Base-by-base conservation (phyloP, 2,113 vertebrate species). In the Chionis minor region DNA sequence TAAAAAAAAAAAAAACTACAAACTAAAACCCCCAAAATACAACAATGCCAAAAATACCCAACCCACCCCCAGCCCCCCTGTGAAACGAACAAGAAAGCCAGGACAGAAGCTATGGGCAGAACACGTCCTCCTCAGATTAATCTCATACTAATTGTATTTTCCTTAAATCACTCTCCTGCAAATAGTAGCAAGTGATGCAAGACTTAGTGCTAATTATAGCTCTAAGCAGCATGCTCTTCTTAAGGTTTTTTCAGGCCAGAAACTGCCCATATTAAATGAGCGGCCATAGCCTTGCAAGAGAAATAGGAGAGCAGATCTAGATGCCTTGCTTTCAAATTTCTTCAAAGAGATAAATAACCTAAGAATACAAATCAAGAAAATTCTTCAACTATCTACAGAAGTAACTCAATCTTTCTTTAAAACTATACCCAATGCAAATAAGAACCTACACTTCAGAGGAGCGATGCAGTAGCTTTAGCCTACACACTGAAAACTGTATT, bases 61-160 rank as follows among this genome's bases (percentile, higher is more conserved):
- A 9, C 12, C 19, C 28, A 28, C 51, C 1, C 2, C 16, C 13
- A 77, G 15, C 6, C 8, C 24, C 54, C 51, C 13, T 13, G 20
- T 14, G 4, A 58, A 81, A 67, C 11, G 14, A 58, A 18, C 40
- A 77, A 78, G 33, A 52, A 86, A 56, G 40, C 23, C 16, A 86
- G 58, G 19, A 65, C 30, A 79, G 27, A 42, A 74, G 21, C 33
- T 38, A 55, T 1, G 4, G 14, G 18, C 69, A 88, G 63, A 94
- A 78, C 3, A 56, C 13, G 65, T 35, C 40, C 62, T 87, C 35
- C 66, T 88, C 87, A 88, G 70, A 90, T 72, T 94, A 96, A 96
- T 88, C 81, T 82, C 62, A 82, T 56, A 79, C 74, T 90, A 95
- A 79, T 77, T 95, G 66, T 88, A 78, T 82, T 91, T 92, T 96